Evolutionary conservation across 2,888 invertebrate species (phyloP).

Genomic region (Peribatodes rhomboidaria): DNA sequence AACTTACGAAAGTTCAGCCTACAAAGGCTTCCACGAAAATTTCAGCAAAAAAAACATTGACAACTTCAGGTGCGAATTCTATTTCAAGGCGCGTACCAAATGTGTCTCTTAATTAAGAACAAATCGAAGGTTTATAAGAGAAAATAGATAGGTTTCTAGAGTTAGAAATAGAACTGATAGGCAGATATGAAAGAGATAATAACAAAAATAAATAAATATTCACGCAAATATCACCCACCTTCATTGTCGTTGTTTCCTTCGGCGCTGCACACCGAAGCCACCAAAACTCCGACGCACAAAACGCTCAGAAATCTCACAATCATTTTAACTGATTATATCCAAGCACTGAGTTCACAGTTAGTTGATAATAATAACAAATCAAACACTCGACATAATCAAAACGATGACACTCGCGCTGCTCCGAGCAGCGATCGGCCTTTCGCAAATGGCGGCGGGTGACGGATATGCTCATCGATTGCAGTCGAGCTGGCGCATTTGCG

Average conservation of each 20-base stretch:
- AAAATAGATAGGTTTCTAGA: constrained; percentile 6
- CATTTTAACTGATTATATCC: constrained; percentile 79
- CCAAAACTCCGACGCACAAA: constrained; percentile 82
- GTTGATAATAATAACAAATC: constrained; percentile 76
- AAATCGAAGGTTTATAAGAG: not conserved
- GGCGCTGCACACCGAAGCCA: constrained; percentile 78
- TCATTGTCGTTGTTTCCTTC: constrained; percentile 84
- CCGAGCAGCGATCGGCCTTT: constrained; percentile 77
- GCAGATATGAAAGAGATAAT: constrained; percentile 11
- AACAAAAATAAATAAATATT: constrained; percentile 66
- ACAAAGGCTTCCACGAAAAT: constrained; percentile 18
- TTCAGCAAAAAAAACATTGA: constrained; percentile 24
- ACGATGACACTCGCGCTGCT: constrained; percentile 80
- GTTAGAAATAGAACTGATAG: constrained; percentile 14
- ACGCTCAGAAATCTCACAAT: constrained; percentile 85
- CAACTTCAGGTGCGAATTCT: constrained; percentile 17
- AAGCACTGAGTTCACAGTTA: constrained; percentile 80
- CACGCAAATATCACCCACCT: constrained; percentile 68
- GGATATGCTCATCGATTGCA: constrained; percentile 86
- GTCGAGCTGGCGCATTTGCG: constrained; percentile 69
- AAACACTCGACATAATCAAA: constrained; percentile 82
- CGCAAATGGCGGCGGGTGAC: constrained; percentile 87
- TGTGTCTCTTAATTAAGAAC: constrained; percentile 1
- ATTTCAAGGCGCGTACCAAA: not conserved
- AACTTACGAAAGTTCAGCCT: constrained; percentile 44